Percentiles rank a stretch among this genome's conserved stretches.
These are phyloP conservation scores for Sciurus carolinensis DNA, from an alignment of 2,797 vertebrate genomes.

Conservation along the genomic window DNA sequence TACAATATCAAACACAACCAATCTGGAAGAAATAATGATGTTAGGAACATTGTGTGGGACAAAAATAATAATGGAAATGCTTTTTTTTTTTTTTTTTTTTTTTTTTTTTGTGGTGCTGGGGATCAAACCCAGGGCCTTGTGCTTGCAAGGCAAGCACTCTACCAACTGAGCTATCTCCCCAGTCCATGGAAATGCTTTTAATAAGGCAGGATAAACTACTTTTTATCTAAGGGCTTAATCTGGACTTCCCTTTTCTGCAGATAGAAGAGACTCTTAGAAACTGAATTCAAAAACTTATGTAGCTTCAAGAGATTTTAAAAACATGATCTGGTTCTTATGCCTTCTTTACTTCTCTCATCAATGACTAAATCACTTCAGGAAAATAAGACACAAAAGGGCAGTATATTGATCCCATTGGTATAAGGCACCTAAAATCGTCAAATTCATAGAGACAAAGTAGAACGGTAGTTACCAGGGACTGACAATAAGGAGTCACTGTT, in stretches of 20 bases:
- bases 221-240: neutral
- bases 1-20: neutral
- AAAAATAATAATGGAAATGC: neutral
- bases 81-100: neutral
- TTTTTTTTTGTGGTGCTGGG: no score
- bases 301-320: constrained; percentile 9
- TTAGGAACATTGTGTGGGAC: neutral
- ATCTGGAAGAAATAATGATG: neutral
- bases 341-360: constrained; percentile 4
- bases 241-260: neutral
- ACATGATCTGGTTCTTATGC: neutral
- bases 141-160: no score
- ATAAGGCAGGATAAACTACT: neutral
- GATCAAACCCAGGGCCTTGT: no score
- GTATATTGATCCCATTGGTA: neutral
- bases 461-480: neutral
- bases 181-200: neutral
- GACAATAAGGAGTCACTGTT: neutral
- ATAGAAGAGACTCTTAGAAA: constrained; percentile 21
- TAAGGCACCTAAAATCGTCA: neutral
- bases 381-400: neutral
- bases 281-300: neutral
- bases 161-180: no score
- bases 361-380: neutral
- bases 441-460: constrained; percentile 23